Conservation (phyloP, 2,797 vertebrate species). For the Coranthus polyacanthus region DNA sequence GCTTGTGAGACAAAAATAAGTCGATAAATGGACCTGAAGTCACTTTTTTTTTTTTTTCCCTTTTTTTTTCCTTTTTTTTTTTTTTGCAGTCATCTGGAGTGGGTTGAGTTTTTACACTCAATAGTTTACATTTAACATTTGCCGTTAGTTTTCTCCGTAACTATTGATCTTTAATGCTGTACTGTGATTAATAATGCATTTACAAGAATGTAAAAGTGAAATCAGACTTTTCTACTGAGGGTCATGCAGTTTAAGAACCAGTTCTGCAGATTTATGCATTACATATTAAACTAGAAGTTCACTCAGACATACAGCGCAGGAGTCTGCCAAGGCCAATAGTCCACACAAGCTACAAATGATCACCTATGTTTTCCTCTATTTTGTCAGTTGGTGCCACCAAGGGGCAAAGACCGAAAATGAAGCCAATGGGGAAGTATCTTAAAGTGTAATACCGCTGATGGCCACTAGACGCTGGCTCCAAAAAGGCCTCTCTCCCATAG, state of each 20-base stretch:
- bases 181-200: not conserved
- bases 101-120: constrained; percentile 20
- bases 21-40: constrained; percentile 69
- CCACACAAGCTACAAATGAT: too few species aligned
- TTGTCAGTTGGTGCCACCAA: too few species aligned
- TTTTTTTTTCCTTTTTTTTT: not conserved
- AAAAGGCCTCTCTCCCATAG: too few species aligned
- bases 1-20: constrained; percentile 60
- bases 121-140: constrained; percentile 17
- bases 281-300: too few species aligned
- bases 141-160: not conserved
- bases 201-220: not conserved
- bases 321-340: too few species aligned
- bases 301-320: too few species aligned
- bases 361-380: too few species aligned
- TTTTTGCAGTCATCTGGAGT: constrained; percentile 18
- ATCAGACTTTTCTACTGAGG: not conserved
- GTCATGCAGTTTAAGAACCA: too few species aligned
- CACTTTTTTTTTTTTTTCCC: constrained; percentile 24
- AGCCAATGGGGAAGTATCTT: too few species aligned
- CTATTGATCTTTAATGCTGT: not conserved
- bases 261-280: not conserved
- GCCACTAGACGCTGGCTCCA: too few species aligned
- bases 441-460: too few species aligned
- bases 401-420: too few species aligned